Conservation (phyloP, 2,888 invertebrate genomes). For the Stenolophus ochropezus region DNA sequence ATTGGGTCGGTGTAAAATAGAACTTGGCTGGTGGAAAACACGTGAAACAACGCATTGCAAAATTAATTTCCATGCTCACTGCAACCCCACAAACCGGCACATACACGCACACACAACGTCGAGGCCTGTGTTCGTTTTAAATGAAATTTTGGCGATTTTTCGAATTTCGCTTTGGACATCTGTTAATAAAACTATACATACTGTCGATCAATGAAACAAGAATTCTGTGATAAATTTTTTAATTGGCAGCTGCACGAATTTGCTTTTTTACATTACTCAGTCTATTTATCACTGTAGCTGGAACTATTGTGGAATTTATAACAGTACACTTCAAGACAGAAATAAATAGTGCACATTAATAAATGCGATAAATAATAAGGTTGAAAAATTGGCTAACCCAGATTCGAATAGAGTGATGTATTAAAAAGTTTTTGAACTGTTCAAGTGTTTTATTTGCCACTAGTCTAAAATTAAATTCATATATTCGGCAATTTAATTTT, state of each 20-base stretch:
- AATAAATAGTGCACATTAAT: too few species aligned
- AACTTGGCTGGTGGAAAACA: not conserved
- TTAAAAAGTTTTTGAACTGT: too few species aligned
- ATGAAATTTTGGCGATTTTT: constrained; percentile 26
- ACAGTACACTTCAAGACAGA: not conserved
- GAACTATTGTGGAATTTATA: not conserved
- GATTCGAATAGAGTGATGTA: too few species aligned
- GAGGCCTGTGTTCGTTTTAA: not conserved
- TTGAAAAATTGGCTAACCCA: too few species aligned
- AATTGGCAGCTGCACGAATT: not conserved
- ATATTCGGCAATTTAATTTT: too few species aligned
- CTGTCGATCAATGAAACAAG: not conserved
- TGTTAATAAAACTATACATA: not conserved
- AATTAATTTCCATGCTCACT: constrained; percentile 29
- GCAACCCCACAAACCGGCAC: not conserved
- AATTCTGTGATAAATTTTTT: not conserved
- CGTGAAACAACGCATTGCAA: constrained; percentile 12
- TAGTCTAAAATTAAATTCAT: too few species aligned
- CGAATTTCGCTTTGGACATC: not conserved
- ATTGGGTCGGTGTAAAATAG: not conserved
- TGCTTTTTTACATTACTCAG: not conserved
- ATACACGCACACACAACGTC: constrained; percentile 22
- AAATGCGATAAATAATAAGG: too few species aligned
- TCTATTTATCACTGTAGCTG: not conserved
- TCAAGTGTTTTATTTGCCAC: too few species aligned